Evolutionary conservation across 2,113 vertebrate species (phyloP), one percentile per base, ranked within the genome.

Genomic region (Ondatra zibethicus): DNA sequence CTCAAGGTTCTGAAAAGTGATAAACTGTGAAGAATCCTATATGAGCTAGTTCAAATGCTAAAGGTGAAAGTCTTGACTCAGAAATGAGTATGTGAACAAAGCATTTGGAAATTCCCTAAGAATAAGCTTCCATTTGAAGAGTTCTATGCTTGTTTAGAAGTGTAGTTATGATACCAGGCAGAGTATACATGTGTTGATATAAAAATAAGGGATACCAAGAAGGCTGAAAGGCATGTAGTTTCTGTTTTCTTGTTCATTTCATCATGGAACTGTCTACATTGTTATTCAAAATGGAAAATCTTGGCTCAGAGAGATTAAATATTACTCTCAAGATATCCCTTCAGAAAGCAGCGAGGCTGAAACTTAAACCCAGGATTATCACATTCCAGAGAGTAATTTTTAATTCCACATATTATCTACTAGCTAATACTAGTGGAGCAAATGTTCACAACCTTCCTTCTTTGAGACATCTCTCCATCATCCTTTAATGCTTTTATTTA

Each of bases 241-340:
- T 84, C 14, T 94, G 5, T 39, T 91, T 89, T 66, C 50, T 80
- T 42, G 47, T 84, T 88, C 66, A 36, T 81, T 88, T 89, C 36
- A 19, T 91, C 65, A 86, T 42, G 36, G 29, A 12, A 29, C 17
- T 78, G 45, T 36, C 0, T n/a, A 75, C 42, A 70, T 78, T 93
- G 61, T 89, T 73, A 94, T 47, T 93, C 45, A 95, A 78, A 89
- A 92, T 50, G n/a, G 47, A 96, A 93, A 92, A 58, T 50, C 16
- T 55, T 88, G 63, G 8, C 65, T 95, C 76, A 39, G 42, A 70
- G 65, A 94, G 7, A 70, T 87, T 95, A 80, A 76, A 72, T 55
- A 81, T 81, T 78, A n/a, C 31, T 3, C 7, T 39, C 36, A 93
- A 95, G 13, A 66, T 89, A 80, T 92, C 36, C 2, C 61, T 61